These are phyloP conservation scores for Triops cancriformis DNA, from an alignment of 1,140 invertebrate genomes.

Conservation along the genomic window DNA sequence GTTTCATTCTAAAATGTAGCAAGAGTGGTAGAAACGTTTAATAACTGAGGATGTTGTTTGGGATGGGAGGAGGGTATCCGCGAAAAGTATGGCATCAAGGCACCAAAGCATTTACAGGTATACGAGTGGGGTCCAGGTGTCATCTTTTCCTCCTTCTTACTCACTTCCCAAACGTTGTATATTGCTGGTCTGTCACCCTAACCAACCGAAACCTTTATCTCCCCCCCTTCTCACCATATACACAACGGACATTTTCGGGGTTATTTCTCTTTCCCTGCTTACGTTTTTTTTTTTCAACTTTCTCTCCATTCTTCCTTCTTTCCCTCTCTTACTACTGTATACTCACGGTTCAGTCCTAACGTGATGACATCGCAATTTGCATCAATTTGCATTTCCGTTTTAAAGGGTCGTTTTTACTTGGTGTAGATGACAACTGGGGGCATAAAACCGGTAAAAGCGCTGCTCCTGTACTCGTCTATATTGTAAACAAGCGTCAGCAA, in stretches of 20 bases:
- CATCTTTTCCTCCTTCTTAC: background rate
- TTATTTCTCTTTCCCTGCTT: background rate
- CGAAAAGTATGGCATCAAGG: background rate
- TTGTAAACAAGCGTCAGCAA: background rate
- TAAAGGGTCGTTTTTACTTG: background rate
- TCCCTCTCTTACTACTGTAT: background rate
- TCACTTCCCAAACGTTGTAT: background rate
- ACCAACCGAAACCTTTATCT: background rate
- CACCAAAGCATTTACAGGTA: background rate
- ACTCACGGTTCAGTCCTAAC: background rate
- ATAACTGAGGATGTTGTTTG: background rate
- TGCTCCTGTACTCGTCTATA: background rate
- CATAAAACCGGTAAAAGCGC: background rate
- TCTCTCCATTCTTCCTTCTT: background rate
- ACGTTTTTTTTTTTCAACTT: background rate
- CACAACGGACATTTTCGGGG: constrained; percentile 1
- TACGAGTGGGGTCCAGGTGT: background rate
- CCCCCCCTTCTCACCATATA: background rate
- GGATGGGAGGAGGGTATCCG: background rate
- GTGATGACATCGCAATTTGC: constrained; percentile 10
- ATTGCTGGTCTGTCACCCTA: constrained; percentile 12
- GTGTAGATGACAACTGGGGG: background rate
- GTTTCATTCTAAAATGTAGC: no score
- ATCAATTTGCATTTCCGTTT: constrained; percentile 11
- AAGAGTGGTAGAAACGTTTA: background rate